phyloP scores from a whole-genome alignment of 2,797 vertebrate genomes.

The Pteropus rufus region DNA sequence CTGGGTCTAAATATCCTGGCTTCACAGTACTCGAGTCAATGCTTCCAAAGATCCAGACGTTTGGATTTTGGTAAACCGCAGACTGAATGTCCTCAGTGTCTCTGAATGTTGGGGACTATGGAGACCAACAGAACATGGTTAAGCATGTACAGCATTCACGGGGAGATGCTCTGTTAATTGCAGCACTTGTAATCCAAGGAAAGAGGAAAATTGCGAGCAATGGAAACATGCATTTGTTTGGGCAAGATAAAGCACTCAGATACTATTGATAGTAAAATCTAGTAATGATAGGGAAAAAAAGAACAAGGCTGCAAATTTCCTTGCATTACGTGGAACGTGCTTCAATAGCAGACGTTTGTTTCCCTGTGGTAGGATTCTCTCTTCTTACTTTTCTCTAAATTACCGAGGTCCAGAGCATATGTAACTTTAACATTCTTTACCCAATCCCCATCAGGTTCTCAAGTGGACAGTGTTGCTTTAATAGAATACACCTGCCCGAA shows the following conservation, averaged over 20 bases:
- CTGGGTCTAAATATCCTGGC: background rate
- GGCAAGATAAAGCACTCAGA: background rate
- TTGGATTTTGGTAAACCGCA: background rate
- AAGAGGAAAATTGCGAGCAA: background rate
- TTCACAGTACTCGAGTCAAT: background rate
- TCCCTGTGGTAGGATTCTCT: background rate
- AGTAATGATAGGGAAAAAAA: background rate
- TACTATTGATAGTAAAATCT: background rate
- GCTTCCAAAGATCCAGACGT: background rate
- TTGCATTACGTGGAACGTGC: background rate
- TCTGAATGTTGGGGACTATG: background rate
- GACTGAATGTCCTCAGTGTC: background rate
- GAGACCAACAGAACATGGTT: background rate
- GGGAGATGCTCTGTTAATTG: conserved; percentile 67
- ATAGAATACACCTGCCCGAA: background rate
- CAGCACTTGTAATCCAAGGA: conserved; percentile 41
- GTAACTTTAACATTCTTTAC: rapidly evolving
- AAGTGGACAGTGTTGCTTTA: background rate
- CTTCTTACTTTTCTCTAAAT: background rate
- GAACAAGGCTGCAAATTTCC: background rate
- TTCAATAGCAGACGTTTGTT: background rate
- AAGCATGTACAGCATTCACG: background rate
- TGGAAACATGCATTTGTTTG: background rate
- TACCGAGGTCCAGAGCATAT: background rate
- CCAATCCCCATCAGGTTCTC: background rate